Base-by-base conservation (phyloP, 2,888 invertebrate species). In the Idaea aversata region DNA sequence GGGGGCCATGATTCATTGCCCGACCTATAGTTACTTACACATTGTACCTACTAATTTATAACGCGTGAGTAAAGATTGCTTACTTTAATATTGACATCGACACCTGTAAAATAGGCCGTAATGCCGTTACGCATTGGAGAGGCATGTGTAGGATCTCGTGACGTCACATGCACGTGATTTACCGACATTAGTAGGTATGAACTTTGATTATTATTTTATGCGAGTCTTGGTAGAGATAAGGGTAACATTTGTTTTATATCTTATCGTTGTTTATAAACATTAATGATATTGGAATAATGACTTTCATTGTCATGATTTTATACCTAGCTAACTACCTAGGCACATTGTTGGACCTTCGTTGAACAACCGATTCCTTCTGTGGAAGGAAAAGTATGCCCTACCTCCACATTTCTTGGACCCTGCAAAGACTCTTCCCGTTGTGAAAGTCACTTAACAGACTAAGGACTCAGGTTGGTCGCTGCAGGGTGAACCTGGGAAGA, bases 161-260 rank as follows among this genome's bases (percentile, higher is more conserved):
- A 47, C 47, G 47, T 47, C 47, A 47, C 47, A 7, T 47, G 47
- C 47, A 47, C 47, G 47, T 47, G 47, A 47, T 47, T 13, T 13
- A 47, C 47, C 47, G 47, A 47, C 47, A 47, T 47, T 47, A 13
- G 36, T 36, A 36, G 36, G 47, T 47, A 47, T 47, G 47, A 47
- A 47, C 47, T 47, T 47, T 47, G 47, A 47, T 47, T 47, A 47
- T 47, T 47, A 47, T 47, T 47, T 47, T 47, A 47, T 47, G 47
- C 47, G 47, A 47, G 13, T 47, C 47, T 47, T 47, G 47, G 47
- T 47, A 13, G 47, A 13, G 47, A 47, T 47, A 47, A 47, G 47
- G 47, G 7, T 13, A 47, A 47, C 13, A 47, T 47, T 47, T 13
- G 47, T 47, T 47, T 47, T 10, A 47, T 47, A 47, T 47, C 47